Base-by-base conservation (phyloP, 2,888 invertebrate species). In the Paralinhomoeus sp. region DNA sequence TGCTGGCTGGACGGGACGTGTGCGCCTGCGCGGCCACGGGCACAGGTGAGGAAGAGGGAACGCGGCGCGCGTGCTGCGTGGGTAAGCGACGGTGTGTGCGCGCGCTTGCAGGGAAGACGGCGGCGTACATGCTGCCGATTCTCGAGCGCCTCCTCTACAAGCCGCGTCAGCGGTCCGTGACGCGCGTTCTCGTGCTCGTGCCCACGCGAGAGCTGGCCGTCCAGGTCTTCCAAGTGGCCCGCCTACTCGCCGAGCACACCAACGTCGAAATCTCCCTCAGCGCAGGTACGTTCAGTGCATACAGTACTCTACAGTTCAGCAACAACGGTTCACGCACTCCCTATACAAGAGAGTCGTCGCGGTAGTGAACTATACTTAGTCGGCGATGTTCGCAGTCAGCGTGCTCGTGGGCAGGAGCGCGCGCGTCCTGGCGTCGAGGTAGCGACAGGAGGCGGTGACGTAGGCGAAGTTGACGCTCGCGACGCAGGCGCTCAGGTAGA, bases 21-120 rank as follows among this genome's bases (percentile, higher is more conserved):
- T 93, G 91, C 67, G 97, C 89, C 13, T 97, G 93, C 70, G 93
- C 97, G 24, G 89, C 91, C 0, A 97, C 93, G 0, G 97, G 97
- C 42, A 71, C 70, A 46, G 71, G 68, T 65, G 48, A 45, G 52
- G 41, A 22, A 27, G 7, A 27, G 27, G 5, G 5, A 12, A 23
- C 36, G 21, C 5, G 21, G 9, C 21, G 21, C 18, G 5, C 13
- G 18, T 12, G 31, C 31, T 7, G 31, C 31, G 31, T 15, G 15
- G 31, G 15, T 12, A 12, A 15, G 9, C 12, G 15, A 15, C 3
- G 35, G 5, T 35, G 35, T 35, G 2, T 21, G 20, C 3, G 3
- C 18, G 3, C n/a, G 21, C 18, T 45, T n/a, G 79, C 82, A 9
- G 91, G 93, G 43, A 97, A 99, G 72, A 97, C 97, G 0, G 89